These are phyloP conservation scores for Peromyscus aztecus DNA, from an alignment of 2,797 vertebrate species.

Conservation along the genomic window DNA sequence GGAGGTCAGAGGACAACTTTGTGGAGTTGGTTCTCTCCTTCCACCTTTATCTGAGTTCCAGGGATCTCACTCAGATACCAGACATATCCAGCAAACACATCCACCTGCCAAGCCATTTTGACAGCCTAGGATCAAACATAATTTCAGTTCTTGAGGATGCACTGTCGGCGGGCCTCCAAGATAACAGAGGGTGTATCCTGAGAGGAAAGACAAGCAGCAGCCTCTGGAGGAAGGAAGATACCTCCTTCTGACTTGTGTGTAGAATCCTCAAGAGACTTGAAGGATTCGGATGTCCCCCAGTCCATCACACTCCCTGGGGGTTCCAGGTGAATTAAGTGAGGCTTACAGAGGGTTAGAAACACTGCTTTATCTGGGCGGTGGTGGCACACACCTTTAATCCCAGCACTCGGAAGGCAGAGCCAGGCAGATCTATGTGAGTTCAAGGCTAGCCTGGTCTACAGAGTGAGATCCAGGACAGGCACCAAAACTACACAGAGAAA, in stretches of 20 bases:
- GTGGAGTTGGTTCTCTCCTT: background rate
- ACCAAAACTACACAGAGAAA: too few relatives aligned
- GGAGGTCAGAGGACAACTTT: background rate
- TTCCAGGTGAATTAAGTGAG: background rate
- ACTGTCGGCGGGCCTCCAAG: background rate
- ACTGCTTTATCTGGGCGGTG: background rate
- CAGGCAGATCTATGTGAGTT: too few relatives aligned
- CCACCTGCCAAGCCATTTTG: background rate
- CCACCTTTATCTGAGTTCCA: background rate
- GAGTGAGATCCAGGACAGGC: too few relatives aligned
- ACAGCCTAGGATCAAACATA: background rate
- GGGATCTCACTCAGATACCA: background rate
- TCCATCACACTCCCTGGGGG: background rate
- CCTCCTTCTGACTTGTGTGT: background rate
- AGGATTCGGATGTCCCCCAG: background rate
- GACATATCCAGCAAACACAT: background rate
- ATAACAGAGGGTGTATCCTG: background rate
- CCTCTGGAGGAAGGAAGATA: too few relatives aligned
- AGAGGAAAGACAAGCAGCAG: background rate
- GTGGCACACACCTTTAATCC: too few relatives aligned
- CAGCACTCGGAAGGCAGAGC: too few relatives aligned
- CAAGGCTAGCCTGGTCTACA: too few relatives aligned
- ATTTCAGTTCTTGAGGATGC: background rate
- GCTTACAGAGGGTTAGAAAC: background rate
- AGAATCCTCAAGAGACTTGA: background rate